These are phyloP conservation scores for Phrynocephalus versicolor DNA, from an alignment of 2,113 vertebrate genomes.

Conservation along the genomic window DNA sequence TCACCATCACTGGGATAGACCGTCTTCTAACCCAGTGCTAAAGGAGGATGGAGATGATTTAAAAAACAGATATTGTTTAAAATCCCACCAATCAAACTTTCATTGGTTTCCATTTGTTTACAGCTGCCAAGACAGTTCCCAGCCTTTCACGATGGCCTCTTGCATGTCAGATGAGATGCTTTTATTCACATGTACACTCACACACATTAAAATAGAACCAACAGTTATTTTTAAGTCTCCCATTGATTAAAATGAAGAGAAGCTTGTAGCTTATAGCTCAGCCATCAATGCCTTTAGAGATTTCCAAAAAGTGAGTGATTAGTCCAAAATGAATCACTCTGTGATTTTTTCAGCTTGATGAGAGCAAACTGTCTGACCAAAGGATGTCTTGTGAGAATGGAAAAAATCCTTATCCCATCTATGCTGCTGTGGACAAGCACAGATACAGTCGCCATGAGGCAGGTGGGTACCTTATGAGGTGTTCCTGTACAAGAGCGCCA, in stretches of 20 bases:
- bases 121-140: neutral
- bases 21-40: too few species aligned
- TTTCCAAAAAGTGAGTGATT: neutral
- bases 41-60: too few species aligned
- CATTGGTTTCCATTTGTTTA: neutral
- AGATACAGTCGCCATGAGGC: neutral
- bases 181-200: neutral
- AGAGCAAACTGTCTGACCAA: neutral
- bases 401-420: conserved; percentile 27
- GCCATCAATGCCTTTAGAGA: neutral
- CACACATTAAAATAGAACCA: neutral
- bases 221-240: neutral
- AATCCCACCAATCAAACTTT: neutral
- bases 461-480: neutral
- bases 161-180: neutral
- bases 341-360: conserved; percentile 15
- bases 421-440: conserved; percentile 13
- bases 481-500: neutral
- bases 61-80: too few species aligned
- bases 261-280: too few species aligned
- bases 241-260: neutral
- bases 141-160: neutral
- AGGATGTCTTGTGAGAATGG: neutral
- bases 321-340: neutral
- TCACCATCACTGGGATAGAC: too few species aligned